Evolutionary conservation across 2,797 vertebrate species (phyloP).

Genomic region (Acanthis flammea): DNA sequence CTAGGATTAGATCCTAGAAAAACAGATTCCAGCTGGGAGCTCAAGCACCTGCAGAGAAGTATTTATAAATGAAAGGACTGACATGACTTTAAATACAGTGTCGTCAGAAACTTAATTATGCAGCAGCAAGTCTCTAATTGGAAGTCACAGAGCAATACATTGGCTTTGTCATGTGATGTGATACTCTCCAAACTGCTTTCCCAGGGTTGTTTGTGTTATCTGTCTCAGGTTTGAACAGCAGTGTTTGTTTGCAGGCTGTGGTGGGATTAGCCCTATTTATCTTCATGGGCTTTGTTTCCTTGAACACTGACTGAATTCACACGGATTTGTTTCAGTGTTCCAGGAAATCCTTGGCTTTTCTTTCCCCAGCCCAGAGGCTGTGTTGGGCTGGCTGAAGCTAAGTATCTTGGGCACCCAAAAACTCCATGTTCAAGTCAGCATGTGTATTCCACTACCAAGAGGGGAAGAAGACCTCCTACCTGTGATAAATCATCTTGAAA

Average conservation of each 20-base stretch:
- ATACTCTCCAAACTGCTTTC: conserved; percentile 4
- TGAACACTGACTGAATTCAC: not conserved
- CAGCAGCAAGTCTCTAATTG: conserved; percentile 51
- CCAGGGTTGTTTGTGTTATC: conserved; percentile 25
- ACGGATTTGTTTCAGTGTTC: not conserved
- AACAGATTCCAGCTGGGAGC: conserved; percentile 30
- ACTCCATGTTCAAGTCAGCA: too few relatives aligned
- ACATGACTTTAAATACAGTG: conserved; percentile 37
- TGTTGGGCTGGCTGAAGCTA: not conserved
- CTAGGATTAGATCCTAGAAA: conserved; percentile 15
- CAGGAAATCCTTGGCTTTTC: not conserved
- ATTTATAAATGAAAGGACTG: conserved; percentile 45
- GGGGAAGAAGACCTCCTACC: not conserved
- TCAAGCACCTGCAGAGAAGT: conserved; percentile 27
- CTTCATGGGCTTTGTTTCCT: conserved; percentile 5
- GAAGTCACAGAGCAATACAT: conserved; percentile 20
- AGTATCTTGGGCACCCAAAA: not conserved
- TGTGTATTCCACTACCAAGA: not conserved
- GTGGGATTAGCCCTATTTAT: conserved; percentile 43
- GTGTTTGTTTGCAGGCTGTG: conserved; percentile 12
- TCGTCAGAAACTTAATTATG: conserved; percentile 55
- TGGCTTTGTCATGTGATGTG: conserved; percentile 16
- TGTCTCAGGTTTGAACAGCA: conserved; percentile 13
- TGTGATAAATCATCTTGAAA: not conserved
- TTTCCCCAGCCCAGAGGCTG: not conserved